These are phyloP conservation scores for Seriola quinqueradiata DNA, from an alignment of 2,113 vertebrate genomes.

Conservation along the genomic window DNA sequence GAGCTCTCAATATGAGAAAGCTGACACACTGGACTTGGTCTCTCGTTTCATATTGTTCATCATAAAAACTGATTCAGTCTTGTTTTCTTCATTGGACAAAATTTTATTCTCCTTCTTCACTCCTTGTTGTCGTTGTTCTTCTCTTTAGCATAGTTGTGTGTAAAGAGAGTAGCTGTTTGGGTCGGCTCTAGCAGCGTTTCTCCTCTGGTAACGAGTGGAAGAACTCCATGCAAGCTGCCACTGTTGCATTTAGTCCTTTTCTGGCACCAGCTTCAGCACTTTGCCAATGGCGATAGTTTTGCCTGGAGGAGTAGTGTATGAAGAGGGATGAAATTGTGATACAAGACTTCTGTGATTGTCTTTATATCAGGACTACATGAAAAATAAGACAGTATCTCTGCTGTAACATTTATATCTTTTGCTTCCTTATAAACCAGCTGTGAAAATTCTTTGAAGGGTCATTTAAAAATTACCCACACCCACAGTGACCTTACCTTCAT, in stretches of 20 bases:
- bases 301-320: constrained; percentile 81
- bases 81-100: constrained; percentile 74
- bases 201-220: constrained; percentile 90
- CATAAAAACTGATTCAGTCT: constrained; percentile 85
- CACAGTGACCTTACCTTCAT: constrained; percentile 90
- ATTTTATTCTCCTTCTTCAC: constrained; percentile 60
- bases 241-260: constrained; percentile 95
- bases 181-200: constrained; percentile 90
- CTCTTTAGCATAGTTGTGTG: constrained; percentile 87
- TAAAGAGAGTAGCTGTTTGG: constrained; percentile 90
- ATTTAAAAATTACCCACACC: neutral
- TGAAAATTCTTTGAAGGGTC: no score
- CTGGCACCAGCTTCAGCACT: constrained; percentile 99
- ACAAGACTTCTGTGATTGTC: neutral
- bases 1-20: constrained; percentile 99
- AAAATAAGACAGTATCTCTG: neutral
- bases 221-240: constrained; percentile 80
- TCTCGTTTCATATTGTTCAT: constrained; percentile 79
- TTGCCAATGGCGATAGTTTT: constrained; percentile 99
- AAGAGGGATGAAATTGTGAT: neutral
- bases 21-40: constrained; percentile 96
- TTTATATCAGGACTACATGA: neutral
- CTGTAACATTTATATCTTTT: neutral
- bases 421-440: no score
- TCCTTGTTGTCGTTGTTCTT: constrained; percentile 56